Evolutionary conservation across 2,113 vertebrate species (phyloP).

Genomic region (Callaeas wilsoni): DNA sequence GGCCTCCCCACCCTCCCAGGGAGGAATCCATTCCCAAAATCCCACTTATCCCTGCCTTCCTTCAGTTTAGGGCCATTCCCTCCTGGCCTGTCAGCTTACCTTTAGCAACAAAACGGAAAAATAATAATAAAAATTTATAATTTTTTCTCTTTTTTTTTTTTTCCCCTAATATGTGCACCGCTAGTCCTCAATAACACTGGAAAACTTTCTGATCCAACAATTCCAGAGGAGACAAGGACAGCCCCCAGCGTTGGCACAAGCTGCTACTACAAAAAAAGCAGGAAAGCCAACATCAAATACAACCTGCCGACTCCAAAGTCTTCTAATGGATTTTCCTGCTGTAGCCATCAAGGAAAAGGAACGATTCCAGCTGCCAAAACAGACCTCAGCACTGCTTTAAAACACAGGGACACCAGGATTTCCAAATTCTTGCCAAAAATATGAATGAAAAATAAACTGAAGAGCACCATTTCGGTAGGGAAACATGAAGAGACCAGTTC

Average conservation of each 20-base stretch:
- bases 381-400: background rate
- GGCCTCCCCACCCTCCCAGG: background rate
- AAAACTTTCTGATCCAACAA: background rate
- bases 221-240: background rate
- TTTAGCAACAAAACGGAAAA: background rate
- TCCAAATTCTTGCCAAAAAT: background rate
- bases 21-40: background rate
- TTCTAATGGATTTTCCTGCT: background rate
- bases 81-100: background rate
- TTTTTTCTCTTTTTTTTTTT: accelerated
- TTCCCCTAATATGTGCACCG: background rate
- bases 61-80: background rate
- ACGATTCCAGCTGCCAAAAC: background rate
- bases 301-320: background rate
- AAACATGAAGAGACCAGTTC: accelerated
- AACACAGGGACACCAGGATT: background rate
- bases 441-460: background rate
- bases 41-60: background rate
- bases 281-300: background rate
- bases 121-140: background rate
- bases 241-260: background rate
- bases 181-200: background rate
- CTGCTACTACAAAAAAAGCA: background rate
- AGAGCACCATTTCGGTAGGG: background rate
- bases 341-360: background rate